Conservation (phyloP, 2,113 vertebrate genomes). For the Salvelinus alpinus region DNA sequence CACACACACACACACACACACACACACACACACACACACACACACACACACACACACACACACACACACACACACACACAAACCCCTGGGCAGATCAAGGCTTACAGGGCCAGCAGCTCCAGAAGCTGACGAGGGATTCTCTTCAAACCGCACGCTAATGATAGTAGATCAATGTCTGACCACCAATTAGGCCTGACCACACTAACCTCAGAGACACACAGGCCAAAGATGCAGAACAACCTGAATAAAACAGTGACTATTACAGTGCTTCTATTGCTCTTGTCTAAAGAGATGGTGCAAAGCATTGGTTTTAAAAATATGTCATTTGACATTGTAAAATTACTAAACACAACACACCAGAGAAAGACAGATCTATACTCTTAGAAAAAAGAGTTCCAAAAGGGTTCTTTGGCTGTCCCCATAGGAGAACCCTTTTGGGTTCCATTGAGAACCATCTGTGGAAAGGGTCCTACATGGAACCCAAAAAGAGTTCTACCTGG, state of each 20-base stretch:
- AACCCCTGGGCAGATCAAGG: conserved; percentile 65
- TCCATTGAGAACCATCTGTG: too few relatives aligned
- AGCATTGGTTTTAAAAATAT: too few relatives aligned
- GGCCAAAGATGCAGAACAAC: conserved; percentile 33
- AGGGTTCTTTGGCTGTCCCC: too few relatives aligned
- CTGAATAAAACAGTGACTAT: conserved; percentile 34
- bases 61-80: conserved; percentile 6
- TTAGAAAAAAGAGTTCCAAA: too few relatives aligned
- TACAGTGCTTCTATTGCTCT: not conserved
- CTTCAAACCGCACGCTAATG: conserved; percentile 66
- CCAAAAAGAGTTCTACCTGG: too few relatives aligned
- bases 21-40: too few relatives aligned
- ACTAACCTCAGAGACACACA: conserved; percentile 47
- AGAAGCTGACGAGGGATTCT: conserved; percentile 63
- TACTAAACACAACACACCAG: too few relatives aligned
- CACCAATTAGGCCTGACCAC: conserved; percentile 34
- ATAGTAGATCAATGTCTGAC: conserved; percentile 69
- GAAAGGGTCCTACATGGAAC: too few relatives aligned
- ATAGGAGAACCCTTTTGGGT: too few relatives aligned
- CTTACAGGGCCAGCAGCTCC: conserved; percentile 57
- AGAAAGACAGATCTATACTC: too few relatives aligned
- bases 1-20: too few relatives aligned
- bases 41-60: conserved; percentile 8
- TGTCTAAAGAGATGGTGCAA: not conserved
- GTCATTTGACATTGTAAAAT: too few relatives aligned